A percentile compares a stretch with the other conserved stretches of the same genome.
Evolutionary conservation across 2,797 vertebrate genomes (phyloP).

Genomic region (Pipistrellus nathusii): DNA sequence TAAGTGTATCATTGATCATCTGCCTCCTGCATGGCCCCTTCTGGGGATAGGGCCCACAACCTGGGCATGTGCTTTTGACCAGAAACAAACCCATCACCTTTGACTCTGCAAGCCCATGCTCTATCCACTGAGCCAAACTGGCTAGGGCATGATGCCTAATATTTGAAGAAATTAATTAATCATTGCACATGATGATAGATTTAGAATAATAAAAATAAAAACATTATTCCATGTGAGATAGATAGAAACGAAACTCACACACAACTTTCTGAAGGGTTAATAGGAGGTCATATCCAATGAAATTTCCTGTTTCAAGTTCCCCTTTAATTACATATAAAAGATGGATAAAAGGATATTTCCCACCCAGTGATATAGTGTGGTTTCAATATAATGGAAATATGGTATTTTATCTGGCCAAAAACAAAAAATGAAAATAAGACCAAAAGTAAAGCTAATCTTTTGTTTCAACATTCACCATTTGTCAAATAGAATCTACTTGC

Average conservation of each 20-base stretch:
- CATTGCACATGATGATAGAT: neutral
- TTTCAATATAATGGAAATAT: neutral
- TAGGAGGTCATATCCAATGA: neutral
- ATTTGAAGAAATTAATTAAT: neutral
- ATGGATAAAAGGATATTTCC: neutral
- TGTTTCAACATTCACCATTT: neutral
- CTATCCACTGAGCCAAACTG: too few species aligned
- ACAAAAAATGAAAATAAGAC: neutral
- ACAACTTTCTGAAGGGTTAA: neutral
- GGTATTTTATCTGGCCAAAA: neutral
- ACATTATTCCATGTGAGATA: neutral
- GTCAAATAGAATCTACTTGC: neutral
- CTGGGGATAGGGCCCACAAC: too few species aligned
- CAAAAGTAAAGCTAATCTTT: neutral
- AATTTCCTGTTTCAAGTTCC: neutral
- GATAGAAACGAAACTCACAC: neutral
- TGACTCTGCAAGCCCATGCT: too few species aligned
- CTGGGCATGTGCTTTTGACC: too few species aligned
- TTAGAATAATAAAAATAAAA: conserved; percentile 16
- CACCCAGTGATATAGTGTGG: neutral
- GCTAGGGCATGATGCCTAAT: neutral
- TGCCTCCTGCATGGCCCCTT: too few species aligned
- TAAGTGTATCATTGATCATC: too few species aligned
- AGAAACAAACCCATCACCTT: too few species aligned
- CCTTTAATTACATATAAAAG: neutral